Conservation (phyloP, 2,113 vertebrate genomes). For the Bubo bubo region DNA sequence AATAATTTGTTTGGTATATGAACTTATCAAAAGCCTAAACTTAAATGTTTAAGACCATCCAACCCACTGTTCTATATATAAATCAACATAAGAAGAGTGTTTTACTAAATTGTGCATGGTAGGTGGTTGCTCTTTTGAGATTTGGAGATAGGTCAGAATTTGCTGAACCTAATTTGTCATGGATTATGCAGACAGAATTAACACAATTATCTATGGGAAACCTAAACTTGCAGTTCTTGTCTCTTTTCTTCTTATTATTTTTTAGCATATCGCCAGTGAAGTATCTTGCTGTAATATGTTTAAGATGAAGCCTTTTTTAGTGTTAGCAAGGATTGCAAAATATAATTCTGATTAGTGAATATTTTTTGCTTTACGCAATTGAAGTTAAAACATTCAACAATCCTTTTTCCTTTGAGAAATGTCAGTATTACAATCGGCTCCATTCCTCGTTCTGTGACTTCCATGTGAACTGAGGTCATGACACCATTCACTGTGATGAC, state of each 20-base stretch:
- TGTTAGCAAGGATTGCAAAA: neutral
- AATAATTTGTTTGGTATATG: neutral
- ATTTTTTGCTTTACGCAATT: neutral
- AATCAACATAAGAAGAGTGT: neutral
- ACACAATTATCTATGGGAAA: neutral
- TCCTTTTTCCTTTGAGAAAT: neutral
- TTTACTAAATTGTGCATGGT: neutral
- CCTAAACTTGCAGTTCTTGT: neutral
- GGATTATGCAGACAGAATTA: neutral
- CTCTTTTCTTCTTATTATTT: neutral
- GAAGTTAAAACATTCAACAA: neutral
- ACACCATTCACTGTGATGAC: neutral
- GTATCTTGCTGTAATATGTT: neutral
- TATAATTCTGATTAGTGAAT: constrained; percentile 11
- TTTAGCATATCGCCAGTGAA: neutral
- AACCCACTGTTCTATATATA: constrained; percentile 11
- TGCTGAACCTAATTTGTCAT: neutral
- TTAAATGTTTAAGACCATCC: neutral
- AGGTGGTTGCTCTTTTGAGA: constrained; percentile 4
- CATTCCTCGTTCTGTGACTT: neutral
- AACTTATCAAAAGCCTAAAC: neutral
- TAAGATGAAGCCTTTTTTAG: neutral
- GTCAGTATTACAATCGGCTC: neutral
- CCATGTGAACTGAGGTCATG: neutral
- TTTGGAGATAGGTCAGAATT: neutral